Evolutionary conservation across 2,888 invertebrate species (phyloP).

Genomic region (Criorhina ranunculi): DNA sequence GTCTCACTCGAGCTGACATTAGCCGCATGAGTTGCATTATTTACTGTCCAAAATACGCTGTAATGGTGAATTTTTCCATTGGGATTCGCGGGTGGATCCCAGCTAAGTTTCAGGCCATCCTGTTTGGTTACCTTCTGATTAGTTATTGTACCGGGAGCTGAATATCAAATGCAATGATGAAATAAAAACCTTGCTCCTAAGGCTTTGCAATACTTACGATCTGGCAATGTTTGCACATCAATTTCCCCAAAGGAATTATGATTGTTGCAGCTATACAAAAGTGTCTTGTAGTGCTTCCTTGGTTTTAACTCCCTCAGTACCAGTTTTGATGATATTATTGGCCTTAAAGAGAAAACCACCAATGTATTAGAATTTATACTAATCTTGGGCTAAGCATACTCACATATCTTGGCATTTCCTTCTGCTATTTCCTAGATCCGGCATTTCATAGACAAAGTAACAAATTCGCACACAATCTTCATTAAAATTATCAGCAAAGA

Average conservation of each 20-base stretch:
- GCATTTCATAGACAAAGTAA: slow-evolving; percentile 74
- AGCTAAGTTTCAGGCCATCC: slow-evolving; percentile 82
- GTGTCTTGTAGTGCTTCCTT: slow-evolving; percentile 81
- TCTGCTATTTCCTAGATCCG: slow-evolving; percentile 57
- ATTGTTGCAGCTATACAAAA: slow-evolving; percentile 81
- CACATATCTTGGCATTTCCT: slow-evolving; percentile 78
- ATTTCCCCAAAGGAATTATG: slow-evolving; percentile 82
- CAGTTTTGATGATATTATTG: slow-evolving; percentile 80
- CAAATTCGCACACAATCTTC: slow-evolving; percentile 82
- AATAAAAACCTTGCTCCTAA: no score
- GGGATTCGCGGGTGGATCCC: slow-evolving; percentile 83
- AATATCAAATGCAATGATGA: neutral
- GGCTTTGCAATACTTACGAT: slow-evolving; percentile 80
- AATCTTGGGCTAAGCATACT: slow-evolving; percentile 31
- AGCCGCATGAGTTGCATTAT: slow-evolving; percentile 82
- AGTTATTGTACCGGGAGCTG: slow-evolving; percentile 83
- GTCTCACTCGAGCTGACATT: slow-evolving; percentile 79
- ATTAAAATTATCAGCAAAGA: slow-evolving; percentile 81
- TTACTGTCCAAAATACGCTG: slow-evolving; percentile 82
- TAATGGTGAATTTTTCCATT: slow-evolving; percentile 83
- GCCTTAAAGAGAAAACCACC: slow-evolving; percentile 60
- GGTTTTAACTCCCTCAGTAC: slow-evolving; percentile 80
- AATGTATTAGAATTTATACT: neutral
- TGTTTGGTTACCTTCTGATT: slow-evolving; percentile 81
- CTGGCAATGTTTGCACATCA: slow-evolving; percentile 82